Evolutionary conservation across 2,113 vertebrate species (phyloP), one percentile per base, ranked within the genome.

Genomic region (Zosterops pallidus): DNA sequence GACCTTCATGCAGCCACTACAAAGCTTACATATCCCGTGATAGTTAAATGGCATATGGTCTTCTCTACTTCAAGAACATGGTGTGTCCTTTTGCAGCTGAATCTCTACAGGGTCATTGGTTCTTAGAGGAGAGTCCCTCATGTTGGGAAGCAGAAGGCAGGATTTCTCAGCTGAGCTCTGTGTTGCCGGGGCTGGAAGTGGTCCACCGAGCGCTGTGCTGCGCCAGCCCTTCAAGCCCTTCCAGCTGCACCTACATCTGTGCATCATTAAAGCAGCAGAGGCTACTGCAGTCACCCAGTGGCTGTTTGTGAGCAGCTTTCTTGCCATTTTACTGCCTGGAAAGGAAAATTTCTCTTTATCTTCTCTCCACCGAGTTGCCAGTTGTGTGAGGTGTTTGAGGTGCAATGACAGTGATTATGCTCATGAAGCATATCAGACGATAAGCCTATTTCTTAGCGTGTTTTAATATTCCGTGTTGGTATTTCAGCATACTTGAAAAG

Each of bases 201-300:
- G 16, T 81, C 82, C 84, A 76, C 12, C 0, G 1, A 70, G 49
- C 0, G 2, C 41, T 19, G 37, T 0, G 0, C 47, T 19, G 37
- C 0, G 18, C 71, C 75, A 74, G 8, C 42, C 42, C 64, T 70
- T 37, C 84, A 5, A 87, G 67, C 67, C 74, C 39, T 80, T 93
- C 85, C 94, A 93, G 92, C 88, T 88, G 85, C 80, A 69, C 42
- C 19, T 23, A 70, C 85, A 88, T 87, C 90, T 93, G 90, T 55
- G 78, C 77, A 50, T 89, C 67, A 21, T 76, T 85, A 80, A 53
- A 35, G 83, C 79, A 68, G 55, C 0, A 0, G 63, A 62, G 85
- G 37, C 50, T 82, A 3, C 59, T 79, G 86, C 46, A 50, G 67
- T 60, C 75, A 74, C 59, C 62, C 87, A 16, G 42, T 31, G 42